Percentiles rank a stretch among this genome's conserved stretches.
Conservation (phyloP, 2,113 vertebrate species). For the Cisticola juncidis region DNA sequence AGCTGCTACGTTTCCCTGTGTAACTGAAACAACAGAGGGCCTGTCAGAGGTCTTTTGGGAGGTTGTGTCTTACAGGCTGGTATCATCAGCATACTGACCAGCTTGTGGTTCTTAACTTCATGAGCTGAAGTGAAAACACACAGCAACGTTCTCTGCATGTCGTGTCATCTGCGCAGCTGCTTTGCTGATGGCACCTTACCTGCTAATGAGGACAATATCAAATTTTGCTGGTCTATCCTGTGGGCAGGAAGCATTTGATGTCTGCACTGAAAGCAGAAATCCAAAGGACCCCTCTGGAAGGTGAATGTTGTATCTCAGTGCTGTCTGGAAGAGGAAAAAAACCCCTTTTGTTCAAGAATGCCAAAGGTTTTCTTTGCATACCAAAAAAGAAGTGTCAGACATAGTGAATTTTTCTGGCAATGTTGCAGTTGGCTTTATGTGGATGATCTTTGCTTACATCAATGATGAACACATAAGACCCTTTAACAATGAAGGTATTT, state of each 20-base stretch:
- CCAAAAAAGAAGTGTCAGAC: not conserved
- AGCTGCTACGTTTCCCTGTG: constrained; percentile 18
- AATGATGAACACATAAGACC: fast-evolving
- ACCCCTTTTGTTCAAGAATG: not conserved
- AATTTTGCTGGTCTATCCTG: constrained; percentile 9
- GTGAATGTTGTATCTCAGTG: constrained; percentile 61
- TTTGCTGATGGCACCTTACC: constrained; percentile 12
- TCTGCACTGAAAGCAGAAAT: constrained; percentile 44
- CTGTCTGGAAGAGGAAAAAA: constrained; percentile 40
- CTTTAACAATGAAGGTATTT: not conserved
- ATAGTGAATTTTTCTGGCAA: not conserved
- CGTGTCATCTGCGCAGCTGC: not conserved
- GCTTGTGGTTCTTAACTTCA: not conserved
- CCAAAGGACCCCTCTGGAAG: constrained; percentile 51
- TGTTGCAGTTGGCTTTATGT: not conserved
- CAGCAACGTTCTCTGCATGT: fast-evolving
- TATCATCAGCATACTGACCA: not conserved
- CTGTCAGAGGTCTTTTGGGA: not conserved
- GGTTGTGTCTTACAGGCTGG: not conserved
- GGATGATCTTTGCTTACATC: not conserved
- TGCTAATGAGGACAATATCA: constrained; percentile 44
- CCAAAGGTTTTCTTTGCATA: not conserved
- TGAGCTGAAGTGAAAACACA: not conserved
- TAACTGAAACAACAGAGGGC: constrained; percentile 52
- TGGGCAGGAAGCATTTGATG: constrained; percentile 41